phyloP scores from a whole-genome alignment of 2,113 vertebrate species.

The Hassar affinis region DNA sequence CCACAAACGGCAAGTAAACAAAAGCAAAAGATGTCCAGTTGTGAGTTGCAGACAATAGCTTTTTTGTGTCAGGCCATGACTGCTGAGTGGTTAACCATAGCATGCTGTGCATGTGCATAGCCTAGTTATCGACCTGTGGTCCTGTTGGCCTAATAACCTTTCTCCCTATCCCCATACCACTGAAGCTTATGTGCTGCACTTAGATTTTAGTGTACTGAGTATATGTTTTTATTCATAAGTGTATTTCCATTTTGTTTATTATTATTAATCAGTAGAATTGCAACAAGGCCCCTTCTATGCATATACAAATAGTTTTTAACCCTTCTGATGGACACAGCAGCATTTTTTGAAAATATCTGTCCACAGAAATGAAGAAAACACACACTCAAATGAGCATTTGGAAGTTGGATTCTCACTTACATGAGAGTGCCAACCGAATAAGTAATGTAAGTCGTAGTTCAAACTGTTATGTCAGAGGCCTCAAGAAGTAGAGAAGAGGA shows the following conservation, averaged over 20 bases:
- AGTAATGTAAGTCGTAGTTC: background rate
- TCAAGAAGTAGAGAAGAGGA: background rate
- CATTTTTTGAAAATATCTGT: background rate
- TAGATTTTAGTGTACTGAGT: background rate
- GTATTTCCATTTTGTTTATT: background rate
- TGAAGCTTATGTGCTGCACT: background rate
- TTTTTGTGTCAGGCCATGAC: background rate
- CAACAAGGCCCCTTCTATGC: background rate
- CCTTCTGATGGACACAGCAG: background rate
- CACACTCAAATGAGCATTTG: no score
- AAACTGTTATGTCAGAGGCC: background rate
- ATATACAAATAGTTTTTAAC: background rate
- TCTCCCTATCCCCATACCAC: no score
- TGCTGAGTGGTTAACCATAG: background rate
- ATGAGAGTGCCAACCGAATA: background rate
- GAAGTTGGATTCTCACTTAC: background rate
- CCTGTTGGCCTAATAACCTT: background rate
- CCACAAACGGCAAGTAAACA: background rate
- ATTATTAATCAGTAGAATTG: background rate
- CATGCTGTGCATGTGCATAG: background rate
- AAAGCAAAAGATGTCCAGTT: background rate
- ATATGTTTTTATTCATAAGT: background rate
- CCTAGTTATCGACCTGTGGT: slow-evolving; percentile 6
- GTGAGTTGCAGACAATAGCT: background rate
- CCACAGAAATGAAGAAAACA: no score